Evolutionary conservation across 2,797 vertebrate species (phyloP).

Genomic region (Poeciliopsis paucimaculata): DNA sequence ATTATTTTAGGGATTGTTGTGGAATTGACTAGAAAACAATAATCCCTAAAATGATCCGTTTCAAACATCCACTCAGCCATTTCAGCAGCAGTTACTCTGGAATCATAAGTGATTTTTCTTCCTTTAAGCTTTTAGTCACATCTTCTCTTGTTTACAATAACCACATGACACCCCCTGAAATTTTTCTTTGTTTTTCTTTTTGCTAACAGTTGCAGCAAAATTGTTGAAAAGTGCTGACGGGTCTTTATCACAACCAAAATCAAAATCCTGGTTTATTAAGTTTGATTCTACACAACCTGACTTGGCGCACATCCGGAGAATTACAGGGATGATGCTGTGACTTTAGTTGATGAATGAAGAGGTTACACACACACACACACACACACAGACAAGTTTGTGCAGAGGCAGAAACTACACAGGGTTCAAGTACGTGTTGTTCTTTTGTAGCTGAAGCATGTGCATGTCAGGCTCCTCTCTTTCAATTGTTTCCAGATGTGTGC

Average conservation of each 20-base stretch:
- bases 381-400: constrained; percentile 33
- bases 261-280: not conserved
- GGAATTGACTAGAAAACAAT: not conserved
- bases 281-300: not conserved
- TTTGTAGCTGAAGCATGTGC: constrained; percentile 70
- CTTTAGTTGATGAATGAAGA: constrained; percentile 8
- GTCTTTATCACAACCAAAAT: not conserved
- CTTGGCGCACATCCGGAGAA: not conserved
- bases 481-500: constrained; percentile 82
- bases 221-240: not conserved
- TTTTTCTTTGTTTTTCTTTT: not conserved
- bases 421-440: constrained; percentile 78
- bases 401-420: constrained; percentile 17
- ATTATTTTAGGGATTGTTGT: not conserved
- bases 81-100: not conserved
- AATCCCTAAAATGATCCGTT: not conserved
- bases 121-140: not conserved
- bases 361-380: constrained; percentile 3
- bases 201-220: not conserved
- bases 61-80: not conserved
- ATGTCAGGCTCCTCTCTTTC: constrained; percentile 55
- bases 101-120: not conserved
- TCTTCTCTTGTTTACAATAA: not conserved
- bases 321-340: constrained; percentile 9
- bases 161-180: not conserved